phyloP scores from a whole-genome alignment of 1,140 invertebrate genomes.

The Drosophila fuyamai region DNA sequence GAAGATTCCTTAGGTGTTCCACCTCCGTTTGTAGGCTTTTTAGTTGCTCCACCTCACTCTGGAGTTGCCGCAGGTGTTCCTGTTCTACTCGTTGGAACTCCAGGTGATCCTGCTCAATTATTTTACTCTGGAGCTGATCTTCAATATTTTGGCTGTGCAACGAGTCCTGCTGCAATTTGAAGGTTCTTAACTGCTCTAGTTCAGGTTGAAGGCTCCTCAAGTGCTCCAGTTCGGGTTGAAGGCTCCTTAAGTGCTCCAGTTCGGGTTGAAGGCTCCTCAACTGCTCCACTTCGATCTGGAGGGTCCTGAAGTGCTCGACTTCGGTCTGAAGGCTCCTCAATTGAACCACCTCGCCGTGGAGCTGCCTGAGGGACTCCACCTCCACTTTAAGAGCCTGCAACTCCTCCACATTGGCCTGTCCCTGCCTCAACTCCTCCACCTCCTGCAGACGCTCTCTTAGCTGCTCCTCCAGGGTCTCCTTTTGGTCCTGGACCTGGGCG shows the following conservation, averaged over 20 bases:
- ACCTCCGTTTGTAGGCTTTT: conserved; percentile 10
- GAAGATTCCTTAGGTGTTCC: neutral
- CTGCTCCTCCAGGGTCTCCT: conserved; percentile 65
- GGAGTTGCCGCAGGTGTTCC: conserved; percentile 5
- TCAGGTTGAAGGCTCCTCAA: neutral
- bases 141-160: too few species aligned
- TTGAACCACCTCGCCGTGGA: conserved; percentile 52
- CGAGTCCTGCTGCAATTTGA: neutral
- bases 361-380: neutral
- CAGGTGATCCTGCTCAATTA: conserved; percentile 26
- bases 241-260: neutral
- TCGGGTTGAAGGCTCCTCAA: neutral
- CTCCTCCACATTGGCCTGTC: conserved; percentile 26
- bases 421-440: conserved; percentile 85
- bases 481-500: conserved; percentile 48
- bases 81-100: neutral
- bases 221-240: conserved; percentile 52
- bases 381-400: conserved; percentile 84
- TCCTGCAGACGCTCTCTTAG: conserved; percentile 32
- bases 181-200: neutral
- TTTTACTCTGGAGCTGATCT: conserved; percentile 2
- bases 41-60: neutral
- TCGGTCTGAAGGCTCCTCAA: conserved; percentile 85
- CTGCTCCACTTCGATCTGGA: conserved; percentile 84
- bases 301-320: conserved; percentile 85